phyloP scores from a whole-genome alignment of 2,888 invertebrate genomes.

The Pheosia tremula region DNA sequence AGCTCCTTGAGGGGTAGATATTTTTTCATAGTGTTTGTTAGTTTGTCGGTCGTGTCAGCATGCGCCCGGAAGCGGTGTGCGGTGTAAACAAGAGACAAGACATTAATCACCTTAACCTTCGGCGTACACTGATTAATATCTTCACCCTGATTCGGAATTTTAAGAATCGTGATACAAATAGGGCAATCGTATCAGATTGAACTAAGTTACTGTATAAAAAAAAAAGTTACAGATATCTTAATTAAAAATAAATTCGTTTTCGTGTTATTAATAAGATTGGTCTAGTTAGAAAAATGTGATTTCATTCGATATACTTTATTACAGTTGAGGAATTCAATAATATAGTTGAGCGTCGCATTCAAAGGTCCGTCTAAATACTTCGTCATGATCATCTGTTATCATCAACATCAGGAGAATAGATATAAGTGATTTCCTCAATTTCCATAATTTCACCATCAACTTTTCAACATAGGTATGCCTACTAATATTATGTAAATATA shows the following conservation, averaged over 20 bases:
- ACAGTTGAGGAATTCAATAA: too few relatives aligned
- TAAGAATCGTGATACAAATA: conserved; percentile 40
- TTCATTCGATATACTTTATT: too few relatives aligned
- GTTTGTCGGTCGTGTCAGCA: conserved; percentile 43
- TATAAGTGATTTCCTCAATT: too few relatives aligned
- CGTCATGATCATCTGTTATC: too few relatives aligned
- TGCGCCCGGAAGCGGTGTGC: conserved; percentile 53
- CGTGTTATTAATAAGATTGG: too few relatives aligned
- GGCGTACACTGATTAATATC: conserved; percentile 49
- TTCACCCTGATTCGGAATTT: conserved; percentile 39
- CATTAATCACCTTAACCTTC: conserved; percentile 21
- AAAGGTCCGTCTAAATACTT: too few relatives aligned
- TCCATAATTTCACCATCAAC: too few relatives aligned
- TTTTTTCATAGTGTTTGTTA: conserved; percentile 39
- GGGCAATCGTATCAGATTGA: conserved; percentile 28
- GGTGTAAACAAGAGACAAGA: conserved; percentile 12
- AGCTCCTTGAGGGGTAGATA: conserved; percentile 51
- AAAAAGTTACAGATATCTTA: background rate
- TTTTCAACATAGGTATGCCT: too few relatives aligned
- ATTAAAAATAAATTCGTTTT: background rate
- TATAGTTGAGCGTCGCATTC: too few relatives aligned
- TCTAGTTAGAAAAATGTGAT: too few relatives aligned
- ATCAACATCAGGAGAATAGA: too few relatives aligned
- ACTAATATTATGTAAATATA: too few relatives aligned
- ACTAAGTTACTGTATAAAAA: background rate